These are phyloP conservation scores for Grallaria varia DNA, from an alignment of 2,113 vertebrate genomes.

Conservation along the genomic window DNA sequence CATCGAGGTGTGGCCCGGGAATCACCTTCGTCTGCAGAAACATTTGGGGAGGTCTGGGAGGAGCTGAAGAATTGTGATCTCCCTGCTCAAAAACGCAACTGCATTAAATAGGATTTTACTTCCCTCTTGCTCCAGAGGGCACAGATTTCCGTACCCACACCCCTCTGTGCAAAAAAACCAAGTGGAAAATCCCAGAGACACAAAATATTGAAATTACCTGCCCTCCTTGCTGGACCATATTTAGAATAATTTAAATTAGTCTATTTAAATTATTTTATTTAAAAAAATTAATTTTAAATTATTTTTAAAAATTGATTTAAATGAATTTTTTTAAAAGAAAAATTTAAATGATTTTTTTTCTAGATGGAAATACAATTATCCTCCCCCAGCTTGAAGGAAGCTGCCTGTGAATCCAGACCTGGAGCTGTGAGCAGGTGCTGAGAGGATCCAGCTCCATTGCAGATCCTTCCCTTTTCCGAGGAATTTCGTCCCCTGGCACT, in stretches of 20 bases:
- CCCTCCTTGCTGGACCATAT: fast-evolving
- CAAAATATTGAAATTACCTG: not conserved
- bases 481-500: not conserved
- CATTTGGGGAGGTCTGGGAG: not conserved
- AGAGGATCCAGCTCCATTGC: not conserved
- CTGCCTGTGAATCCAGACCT: not conserved
- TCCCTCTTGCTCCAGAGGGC: fast-evolving
- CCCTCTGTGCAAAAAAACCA: not conserved
- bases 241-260: not conserved
- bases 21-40: not conserved
- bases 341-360: not conserved
- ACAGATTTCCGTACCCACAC: not conserved
- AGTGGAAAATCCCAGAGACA: not conserved
- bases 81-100: not conserved
- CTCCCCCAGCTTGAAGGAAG: not conserved
- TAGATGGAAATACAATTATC: not conserved
- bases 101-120: not conserved
- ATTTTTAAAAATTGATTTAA: too few relatives aligned
- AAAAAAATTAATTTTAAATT: too few relatives aligned
- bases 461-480: not conserved
- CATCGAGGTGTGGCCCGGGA: fast-evolving
- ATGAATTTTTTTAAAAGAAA: not conserved
- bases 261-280: too few relatives aligned
- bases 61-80: not conserved
- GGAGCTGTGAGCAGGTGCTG: not conserved